Percentiles rank a stretch among this genome's conserved stretches.
These are phyloP conservation scores for Shargacucullia verbasci DNA, from an alignment of 2,888 invertebrate species.

Conservation along the genomic window DNA sequence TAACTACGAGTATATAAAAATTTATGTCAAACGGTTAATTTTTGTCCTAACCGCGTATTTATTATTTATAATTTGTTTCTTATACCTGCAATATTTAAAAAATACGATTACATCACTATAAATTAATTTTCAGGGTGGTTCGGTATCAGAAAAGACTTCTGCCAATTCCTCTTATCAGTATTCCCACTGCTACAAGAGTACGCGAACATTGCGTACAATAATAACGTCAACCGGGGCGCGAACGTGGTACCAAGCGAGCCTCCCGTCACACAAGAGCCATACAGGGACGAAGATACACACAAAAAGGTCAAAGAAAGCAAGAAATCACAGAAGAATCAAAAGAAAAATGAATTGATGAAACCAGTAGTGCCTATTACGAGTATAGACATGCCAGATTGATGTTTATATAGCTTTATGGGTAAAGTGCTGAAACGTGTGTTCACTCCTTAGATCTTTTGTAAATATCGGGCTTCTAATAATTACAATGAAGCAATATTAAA, in stretches of 20 bases:
- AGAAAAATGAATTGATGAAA: conserved; percentile 94
- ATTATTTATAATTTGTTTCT: too few relatives aligned
- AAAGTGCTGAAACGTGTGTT: conserved; percentile 76
- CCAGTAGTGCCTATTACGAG: conserved; percentile 96
- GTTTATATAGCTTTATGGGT: conserved; percentile 28
- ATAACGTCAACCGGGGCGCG: conserved; percentile 83
- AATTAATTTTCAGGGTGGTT: conserved; percentile 96
- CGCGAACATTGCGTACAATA: conserved; percentile 98
- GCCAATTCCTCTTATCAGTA: conserved; percentile 97
- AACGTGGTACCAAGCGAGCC: conserved; percentile 75
- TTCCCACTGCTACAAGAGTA: conserved; percentile 99
- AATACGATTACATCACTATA: neutral
- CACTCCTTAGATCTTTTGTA: conserved; percentile 71
- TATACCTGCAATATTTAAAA: too few relatives aligned
- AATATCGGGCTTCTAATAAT: conserved; percentile 66
- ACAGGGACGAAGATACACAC: conserved; percentile 80
- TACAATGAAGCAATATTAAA: conserved; percentile 76
- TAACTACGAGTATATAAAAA: too few relatives aligned
- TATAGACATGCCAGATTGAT: conserved; percentile 97
- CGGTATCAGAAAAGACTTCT: conserved; percentile 99
- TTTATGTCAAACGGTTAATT: too few relatives aligned
- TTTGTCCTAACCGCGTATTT: too few relatives aligned
- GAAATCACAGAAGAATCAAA: conserved; percentile 91
- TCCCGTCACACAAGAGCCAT: conserved; percentile 73
- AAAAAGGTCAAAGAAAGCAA: conserved; percentile 88